A percentile compares a stretch with the other conserved stretches of the same genome.
Conservation (phyloP, 35 echinoderm and acorn worm genomes). For the Holothuria glaberrima region DNA sequence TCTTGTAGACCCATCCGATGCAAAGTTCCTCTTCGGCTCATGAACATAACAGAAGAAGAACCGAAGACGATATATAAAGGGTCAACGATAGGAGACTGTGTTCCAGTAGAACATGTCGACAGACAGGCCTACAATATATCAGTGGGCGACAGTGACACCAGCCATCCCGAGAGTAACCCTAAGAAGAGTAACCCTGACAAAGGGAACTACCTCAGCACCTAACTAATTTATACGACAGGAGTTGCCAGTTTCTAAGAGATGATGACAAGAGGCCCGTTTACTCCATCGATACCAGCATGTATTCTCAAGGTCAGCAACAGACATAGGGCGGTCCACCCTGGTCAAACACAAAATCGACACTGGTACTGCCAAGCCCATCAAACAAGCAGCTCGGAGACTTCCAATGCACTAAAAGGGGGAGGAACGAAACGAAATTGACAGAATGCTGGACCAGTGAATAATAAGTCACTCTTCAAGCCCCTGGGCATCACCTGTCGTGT, state of each 20-base stretch:
- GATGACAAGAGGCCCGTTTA: background rate
- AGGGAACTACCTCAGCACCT: no score
- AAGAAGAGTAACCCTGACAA: no score
- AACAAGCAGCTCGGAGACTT: constrained; percentile 27
- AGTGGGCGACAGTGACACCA: no score
- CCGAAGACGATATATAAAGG: no score
- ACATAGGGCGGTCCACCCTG: constrained; percentile 60
- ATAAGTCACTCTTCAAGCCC: no score
- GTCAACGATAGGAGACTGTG: no score
- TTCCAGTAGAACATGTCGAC: no score
- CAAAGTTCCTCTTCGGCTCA: no score
- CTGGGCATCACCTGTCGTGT: constrained; percentile 3
- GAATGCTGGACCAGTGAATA: constrained; percentile 31
- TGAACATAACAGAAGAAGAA: no score
- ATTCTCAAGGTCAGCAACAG: constrained; percentile 37
- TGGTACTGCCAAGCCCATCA: constrained; percentile 42
- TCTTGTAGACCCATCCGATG: no score
- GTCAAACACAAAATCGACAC: constrained; percentile 21
- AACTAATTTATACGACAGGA: background rate
- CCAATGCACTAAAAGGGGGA: constrained; percentile 5
- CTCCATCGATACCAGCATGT: constrained; percentile 37
- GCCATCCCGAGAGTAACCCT: background rate
- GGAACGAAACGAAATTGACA: background rate
- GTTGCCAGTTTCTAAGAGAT: background rate
- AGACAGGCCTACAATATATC: no score